These are phyloP conservation scores for Oscheius sp. DNA, from an alignment of 2,888 invertebrate genomes.

Conservation along the genomic window DNA sequence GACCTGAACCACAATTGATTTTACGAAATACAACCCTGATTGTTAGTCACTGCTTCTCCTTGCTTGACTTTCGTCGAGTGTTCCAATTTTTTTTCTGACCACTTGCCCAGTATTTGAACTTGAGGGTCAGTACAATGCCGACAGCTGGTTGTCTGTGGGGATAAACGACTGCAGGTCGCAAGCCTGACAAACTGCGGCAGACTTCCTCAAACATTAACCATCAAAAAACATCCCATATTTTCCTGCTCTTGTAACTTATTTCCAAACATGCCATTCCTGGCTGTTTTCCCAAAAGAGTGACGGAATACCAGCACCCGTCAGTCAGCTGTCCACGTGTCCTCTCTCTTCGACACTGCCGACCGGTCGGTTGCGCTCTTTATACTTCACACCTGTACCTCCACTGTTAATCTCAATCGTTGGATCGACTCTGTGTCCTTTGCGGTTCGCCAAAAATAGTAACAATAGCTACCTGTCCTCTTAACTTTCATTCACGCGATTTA, in stretches of 20 bases:
- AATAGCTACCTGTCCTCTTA: too few relatives aligned
- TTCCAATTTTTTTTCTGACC: background rate
- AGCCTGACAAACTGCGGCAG: constrained; percentile 7
- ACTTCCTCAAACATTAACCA: too few relatives aligned
- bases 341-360: constrained; percentile 4
- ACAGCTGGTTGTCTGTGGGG: constrained; percentile 31
- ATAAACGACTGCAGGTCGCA: constrained; percentile 29
- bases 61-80: too few relatives aligned
- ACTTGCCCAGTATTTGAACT: constrained; percentile 29
- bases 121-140: constrained; percentile 28
- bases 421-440: background rate
- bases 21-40: too few relatives aligned
- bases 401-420: constrained; percentile 1
- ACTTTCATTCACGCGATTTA: background rate
- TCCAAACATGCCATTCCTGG: background rate
- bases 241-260: background rate
- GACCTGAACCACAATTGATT: constrained; percentile 3
- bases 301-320: constrained; percentile 4
- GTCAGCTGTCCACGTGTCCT: constrained; percentile 36
- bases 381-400: constrained; percentile 19
- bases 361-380: constrained; percentile 26
- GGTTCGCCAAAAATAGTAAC: too few relatives aligned
- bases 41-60: too few relatives aligned
- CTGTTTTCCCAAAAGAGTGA: background rate
- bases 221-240: background rate